Evolutionary conservation across 2,797 vertebrate species (phyloP).

Genomic region (Onychomys leucogaster): DNA sequence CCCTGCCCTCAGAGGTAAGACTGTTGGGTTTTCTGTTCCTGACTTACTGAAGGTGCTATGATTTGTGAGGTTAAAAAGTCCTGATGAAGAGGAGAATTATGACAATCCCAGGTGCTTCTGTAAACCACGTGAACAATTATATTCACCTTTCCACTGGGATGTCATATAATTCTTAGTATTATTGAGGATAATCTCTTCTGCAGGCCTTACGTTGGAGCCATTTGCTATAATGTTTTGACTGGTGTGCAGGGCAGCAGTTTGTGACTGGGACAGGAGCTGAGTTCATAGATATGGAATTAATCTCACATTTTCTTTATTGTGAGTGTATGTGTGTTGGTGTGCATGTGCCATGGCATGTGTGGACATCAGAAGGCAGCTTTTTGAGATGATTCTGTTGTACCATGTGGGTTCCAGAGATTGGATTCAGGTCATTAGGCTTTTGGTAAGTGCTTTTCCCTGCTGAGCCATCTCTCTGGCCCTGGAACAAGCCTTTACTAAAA

Average conservation of each 20-base stretch:
- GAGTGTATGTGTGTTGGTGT: not conserved
- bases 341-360: no score
- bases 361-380: not conserved
- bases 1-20: not conserved
- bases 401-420: not conserved
- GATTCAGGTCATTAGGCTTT: not conserved
- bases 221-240: not conserved
- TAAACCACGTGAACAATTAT: not conserved
- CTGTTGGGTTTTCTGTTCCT: not conserved
- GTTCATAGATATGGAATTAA: not conserved
- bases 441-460: not conserved
- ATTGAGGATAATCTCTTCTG: not conserved
- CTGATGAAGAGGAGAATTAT: not conserved
- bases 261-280: not conserved
- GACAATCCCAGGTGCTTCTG: not conserved
- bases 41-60: not conserved
- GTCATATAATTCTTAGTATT: not conserved
- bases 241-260: not conserved
- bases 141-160: not conserved
- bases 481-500: not conserved
- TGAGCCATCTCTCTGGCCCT: not conserved
- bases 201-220: not conserved
- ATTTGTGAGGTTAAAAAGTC: not conserved
- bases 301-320: not conserved
- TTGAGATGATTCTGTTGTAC: not conserved